These are phyloP conservation scores for Buceros bicornis DNA, from an alignment of 2,797 vertebrate species.

Conservation along the genomic window DNA sequence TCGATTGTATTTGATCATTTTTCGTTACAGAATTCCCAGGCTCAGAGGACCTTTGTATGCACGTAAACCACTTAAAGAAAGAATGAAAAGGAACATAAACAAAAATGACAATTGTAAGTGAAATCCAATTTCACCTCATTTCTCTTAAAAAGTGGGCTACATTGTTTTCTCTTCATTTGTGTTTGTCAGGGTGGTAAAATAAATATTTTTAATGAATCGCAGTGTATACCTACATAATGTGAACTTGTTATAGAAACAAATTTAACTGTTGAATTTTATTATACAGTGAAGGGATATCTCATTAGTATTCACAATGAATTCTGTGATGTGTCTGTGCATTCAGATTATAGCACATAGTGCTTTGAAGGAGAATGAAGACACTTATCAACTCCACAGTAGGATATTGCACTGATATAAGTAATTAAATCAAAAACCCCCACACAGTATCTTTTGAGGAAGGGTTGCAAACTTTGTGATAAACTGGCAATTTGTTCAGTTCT, in stretches of 20 bases:
- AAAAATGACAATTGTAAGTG: constrained; percentile 41
- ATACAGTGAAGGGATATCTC: not conserved
- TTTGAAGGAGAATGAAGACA: constrained; percentile 11
- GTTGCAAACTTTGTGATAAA: constrained; percentile 24
- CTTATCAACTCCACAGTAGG: constrained; percentile 9
- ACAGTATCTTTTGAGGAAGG: not conserved
- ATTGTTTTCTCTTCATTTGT: constrained; percentile 33
- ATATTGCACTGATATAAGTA: not conserved
- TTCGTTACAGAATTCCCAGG: constrained; percentile 21
- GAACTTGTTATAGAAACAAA: constrained; percentile 20
- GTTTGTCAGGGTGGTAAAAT: constrained; percentile 31
- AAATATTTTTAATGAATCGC: constrained; percentile 53
- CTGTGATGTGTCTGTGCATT: constrained; percentile 18
- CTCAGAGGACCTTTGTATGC: not conserved
- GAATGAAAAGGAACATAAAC: constrained; percentile 60
- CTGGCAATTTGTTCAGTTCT: not conserved
- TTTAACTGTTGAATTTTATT: constrained; percentile 23
- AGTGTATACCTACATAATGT: not conserved
- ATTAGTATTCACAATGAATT: constrained; percentile 1
- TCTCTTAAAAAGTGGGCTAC: constrained; percentile 28
- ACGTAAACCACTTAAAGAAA: constrained; percentile 1
- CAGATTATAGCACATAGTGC: not conserved
- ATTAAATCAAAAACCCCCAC: not conserved
- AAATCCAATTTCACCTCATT: constrained; percentile 54
- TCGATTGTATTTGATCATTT: constrained; percentile 39